These are phyloP conservation scores for Sarcophaga rosellei DNA, from an alignment of 2,888 invertebrate species.

Conservation along the genomic window DNA sequence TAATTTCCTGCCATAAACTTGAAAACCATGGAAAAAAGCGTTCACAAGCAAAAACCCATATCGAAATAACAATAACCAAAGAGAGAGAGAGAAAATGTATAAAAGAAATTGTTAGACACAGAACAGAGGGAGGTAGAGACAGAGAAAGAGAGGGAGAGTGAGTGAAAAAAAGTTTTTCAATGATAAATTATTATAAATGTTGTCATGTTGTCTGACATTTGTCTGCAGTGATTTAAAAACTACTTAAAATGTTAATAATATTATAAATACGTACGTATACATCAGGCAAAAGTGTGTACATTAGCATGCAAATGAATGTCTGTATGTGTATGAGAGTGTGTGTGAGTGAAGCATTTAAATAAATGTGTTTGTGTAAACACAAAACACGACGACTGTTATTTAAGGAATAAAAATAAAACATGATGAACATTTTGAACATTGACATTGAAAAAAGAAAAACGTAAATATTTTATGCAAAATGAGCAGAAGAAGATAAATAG, in stretches of 20 bases:
- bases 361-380: slow-evolving; percentile 33
- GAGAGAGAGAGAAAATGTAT: too few species aligned
- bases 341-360: slow-evolving; percentile 15
- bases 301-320: slow-evolving; percentile 1
- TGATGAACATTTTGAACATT: slow-evolving; percentile 66
- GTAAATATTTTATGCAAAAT: slow-evolving; percentile 59
- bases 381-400: neutral
- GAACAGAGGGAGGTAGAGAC: too few species aligned
- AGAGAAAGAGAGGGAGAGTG: neutral
- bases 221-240: slow-evolving; percentile 81
- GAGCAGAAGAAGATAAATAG: slow-evolving; percentile 23
- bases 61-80: too few species aligned
- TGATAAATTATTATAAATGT: slow-evolving; percentile 78
- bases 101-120: too few species aligned
- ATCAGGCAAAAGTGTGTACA: slow-evolving; percentile 1
- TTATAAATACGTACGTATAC: slow-evolving; percentile 62
- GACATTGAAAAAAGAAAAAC: slow-evolving; percentile 68
- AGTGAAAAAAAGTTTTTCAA: slow-evolving; percentile 12
- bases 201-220: slow-evolving; percentile 77
- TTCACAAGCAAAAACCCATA: too few species aligned
- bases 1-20: too few species aligned
- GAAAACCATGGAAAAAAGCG: too few species aligned
- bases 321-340: neutral
- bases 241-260: slow-evolving; percentile 77
- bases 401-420: slow-evolving; percentile 58